Conservation (phyloP, 1,140 invertebrate genomes). For the Drosophila kepulauana region DNA sequence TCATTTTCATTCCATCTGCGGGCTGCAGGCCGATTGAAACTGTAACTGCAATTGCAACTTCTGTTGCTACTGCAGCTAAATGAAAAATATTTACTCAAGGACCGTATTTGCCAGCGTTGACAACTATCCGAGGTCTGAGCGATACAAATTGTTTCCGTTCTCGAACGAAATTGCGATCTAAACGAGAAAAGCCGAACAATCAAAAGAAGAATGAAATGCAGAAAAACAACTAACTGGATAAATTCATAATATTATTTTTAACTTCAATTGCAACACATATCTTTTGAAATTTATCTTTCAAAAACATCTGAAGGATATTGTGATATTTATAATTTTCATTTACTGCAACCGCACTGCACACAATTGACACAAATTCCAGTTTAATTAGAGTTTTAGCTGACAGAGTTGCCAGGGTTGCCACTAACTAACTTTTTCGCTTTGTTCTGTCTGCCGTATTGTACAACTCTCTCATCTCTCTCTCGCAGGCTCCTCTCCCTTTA, state of each 20-base stretch:
- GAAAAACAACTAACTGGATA: neutral
- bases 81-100: constrained; percentile 60
- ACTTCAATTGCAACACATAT: neutral
- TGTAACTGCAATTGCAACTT: constrained; percentile 4
- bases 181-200: constrained; percentile 26
- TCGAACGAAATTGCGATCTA: constrained; percentile 12
- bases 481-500: neutral
- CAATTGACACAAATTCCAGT: constrained; percentile 77
- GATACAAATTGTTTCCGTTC: constrained; percentile 43
- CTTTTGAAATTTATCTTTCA: neutral
- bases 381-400: constrained; percentile 60
- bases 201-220: constrained; percentile 1
- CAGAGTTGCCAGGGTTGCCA: constrained; percentile 30
- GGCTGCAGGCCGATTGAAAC: constrained; percentile 3
- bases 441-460: neutral
- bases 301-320: neutral
- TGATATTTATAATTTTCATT: neutral
- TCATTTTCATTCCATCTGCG: constrained; percentile 51
- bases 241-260: neutral
- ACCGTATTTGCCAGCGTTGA: constrained; percentile 11
- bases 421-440: constrained; percentile 46
- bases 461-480: neutral
- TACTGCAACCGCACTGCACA: constrained; percentile 20
- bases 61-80: constrained; percentile 30
- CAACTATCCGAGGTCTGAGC: constrained; percentile 20